Base-by-base conservation (phyloP, 1,140 invertebrate genomes). In the Temnothorax longispinosus region DNA sequence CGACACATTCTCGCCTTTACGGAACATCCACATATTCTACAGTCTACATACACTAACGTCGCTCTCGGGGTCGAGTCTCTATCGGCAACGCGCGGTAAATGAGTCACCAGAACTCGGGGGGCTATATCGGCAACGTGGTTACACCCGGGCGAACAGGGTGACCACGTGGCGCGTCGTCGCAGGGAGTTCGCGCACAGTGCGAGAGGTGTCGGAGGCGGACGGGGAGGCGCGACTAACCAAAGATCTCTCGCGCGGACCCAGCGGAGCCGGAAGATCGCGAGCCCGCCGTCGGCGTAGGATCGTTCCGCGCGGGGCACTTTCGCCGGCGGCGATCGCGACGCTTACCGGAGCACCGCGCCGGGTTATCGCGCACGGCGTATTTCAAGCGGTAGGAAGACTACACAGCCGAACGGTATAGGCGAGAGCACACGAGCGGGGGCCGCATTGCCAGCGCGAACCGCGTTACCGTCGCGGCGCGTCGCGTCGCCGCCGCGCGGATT, bases 371-470 rank as follows among this genome's bases (percentile, higher is more conserved):
- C 18, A 21, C 52, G 27, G 27, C 38, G 65, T 69, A 89, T 88
- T 89, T 87, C 69, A 67, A 52, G 75, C 52, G 80, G 6, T 41
- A 18, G 18, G 41, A 71, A 50, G n/a, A 15, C 60, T 75, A 90
- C 92, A 92, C 92, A 91, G 91, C 92, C 7, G 7, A 90, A 91
- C 89, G 38, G 27, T 27, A 27, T 27, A 27, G 27, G 27, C 27
- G 27, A 0, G 27, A 27, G 27, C 13, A 90, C 47, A 90, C 91
- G 91, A 88, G 87, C 89, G 87, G 27, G 27, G 81, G 92, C 90
- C 93, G 91, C 93, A 94, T 94, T 94, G 93, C 87, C 89, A 90
- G 86, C 87, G 80, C 6, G 52, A n/a, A 89, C 75, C 89, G 91
- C 38, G 91, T 92, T 91, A 91, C 92, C 87, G 87, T 86, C 69